Evolutionary conservation across 2,113 vertebrate genomes (phyloP).

Genomic region (Pteruthius melanotis): DNA sequence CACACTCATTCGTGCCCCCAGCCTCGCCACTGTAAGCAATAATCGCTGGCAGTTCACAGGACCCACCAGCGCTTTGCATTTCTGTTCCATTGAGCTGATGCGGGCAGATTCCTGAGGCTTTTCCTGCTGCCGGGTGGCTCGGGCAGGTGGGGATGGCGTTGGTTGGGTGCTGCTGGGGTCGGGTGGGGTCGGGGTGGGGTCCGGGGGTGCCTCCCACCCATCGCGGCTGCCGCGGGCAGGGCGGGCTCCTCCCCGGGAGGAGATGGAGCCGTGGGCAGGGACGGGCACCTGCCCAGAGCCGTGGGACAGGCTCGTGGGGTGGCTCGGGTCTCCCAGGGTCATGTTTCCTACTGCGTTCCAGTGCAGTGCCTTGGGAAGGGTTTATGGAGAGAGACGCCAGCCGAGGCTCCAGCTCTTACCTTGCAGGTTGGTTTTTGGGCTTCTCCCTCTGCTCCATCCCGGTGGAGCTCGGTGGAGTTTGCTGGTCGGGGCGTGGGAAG

Average conservation of each 20-base stretch:
- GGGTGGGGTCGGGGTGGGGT: background rate
- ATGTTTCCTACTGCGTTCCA: background rate
- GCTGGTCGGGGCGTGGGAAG: background rate
- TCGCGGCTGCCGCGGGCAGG: background rate
- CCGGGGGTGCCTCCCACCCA: background rate
- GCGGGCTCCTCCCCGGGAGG: background rate
- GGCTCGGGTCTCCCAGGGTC: background rate
- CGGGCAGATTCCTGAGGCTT: background rate
- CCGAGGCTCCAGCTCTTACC: background rate
- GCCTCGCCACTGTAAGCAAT: background rate
- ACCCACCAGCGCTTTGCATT: background rate
- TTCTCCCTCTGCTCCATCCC: background rate
- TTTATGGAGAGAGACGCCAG: background rate
- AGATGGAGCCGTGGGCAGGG: background rate
- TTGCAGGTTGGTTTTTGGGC: background rate
- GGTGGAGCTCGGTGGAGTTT: fast-evolving
- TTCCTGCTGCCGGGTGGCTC: background rate
- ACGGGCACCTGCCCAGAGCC: background rate
- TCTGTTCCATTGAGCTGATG: background rate
- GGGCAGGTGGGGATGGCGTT: background rate
- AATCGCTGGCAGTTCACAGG: background rate
- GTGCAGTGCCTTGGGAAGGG: background rate
- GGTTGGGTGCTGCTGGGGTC: background rate
- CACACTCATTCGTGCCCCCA: background rate
- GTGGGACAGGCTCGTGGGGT: background rate